A percentile compares a stretch with the other conserved stretches of the same genome.
Evolutionary conservation across 2,113 vertebrate genomes (phyloP).

Genomic region (Erpornis zantholeuca): DNA sequence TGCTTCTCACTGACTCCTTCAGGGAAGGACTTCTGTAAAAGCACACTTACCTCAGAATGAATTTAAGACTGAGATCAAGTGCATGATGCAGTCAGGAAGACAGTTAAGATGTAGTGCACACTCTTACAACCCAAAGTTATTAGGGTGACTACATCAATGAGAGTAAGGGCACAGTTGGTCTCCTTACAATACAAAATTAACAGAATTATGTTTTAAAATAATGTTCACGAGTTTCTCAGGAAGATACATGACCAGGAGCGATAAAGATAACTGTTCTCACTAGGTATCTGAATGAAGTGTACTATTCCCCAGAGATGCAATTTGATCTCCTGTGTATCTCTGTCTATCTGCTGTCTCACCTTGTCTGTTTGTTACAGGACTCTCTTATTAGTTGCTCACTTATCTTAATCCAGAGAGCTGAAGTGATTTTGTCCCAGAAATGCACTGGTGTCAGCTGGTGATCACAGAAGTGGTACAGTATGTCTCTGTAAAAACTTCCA

Average conservation of each 20-base stretch:
- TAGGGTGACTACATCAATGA: background rate
- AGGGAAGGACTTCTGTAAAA: background rate
- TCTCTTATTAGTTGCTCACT: conserved; percentile 73
- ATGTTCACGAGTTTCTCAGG: background rate
- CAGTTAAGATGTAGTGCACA: background rate
- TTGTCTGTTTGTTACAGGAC: conserved; percentile 70
- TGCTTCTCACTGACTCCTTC: background rate
- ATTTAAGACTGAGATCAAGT: background rate
- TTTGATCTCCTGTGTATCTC: conserved; percentile 70
- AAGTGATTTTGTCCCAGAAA: conserved; percentile 65
- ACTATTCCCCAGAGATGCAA: conserved; percentile 55
- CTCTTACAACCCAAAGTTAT: background rate
- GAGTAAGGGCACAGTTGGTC: background rate
- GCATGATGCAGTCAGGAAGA: background rate
- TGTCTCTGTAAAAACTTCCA: conserved; percentile 31
- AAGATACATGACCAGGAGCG: background rate
- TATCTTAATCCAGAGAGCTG: conserved; percentile 72
- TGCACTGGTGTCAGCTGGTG: conserved; percentile 45
- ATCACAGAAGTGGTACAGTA: conserved; percentile 14
- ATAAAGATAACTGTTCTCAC: conserved; percentile 31
- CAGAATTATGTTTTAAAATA: background rate
- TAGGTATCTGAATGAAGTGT: background rate
- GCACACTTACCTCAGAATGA: background rate
- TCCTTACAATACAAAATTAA: conserved; percentile 1
- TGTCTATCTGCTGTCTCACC: conserved; percentile 63